Conservation (phyloP, 2,113 vertebrate species). For the cat (Felis catus) region DNA sequence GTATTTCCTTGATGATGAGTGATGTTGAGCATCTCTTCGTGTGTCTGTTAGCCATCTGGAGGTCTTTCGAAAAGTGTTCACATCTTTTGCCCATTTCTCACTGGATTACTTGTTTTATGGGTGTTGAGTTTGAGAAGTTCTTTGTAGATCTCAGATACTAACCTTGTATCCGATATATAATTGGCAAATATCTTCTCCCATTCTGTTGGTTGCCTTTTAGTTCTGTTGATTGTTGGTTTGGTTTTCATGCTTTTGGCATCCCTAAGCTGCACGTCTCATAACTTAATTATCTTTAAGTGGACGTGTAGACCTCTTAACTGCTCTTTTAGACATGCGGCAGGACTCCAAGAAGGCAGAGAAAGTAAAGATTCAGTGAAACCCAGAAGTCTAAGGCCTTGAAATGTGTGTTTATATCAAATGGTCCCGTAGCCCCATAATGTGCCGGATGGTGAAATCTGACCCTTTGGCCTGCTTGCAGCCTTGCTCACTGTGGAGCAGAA, state of each 20-base stretch:
- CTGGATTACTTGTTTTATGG: too few species aligned
- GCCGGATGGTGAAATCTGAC: accelerated
- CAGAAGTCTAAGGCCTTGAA: background rate
- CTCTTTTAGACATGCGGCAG: background rate
- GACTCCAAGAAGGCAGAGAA: background rate
- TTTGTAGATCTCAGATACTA: too few species aligned
- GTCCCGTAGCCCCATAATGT: background rate
- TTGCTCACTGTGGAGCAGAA: background rate
- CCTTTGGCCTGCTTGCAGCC: background rate
- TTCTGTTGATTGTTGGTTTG: background rate
- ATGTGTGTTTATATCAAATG: accelerated
- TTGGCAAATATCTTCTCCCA: too few species aligned
- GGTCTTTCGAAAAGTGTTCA: too few species aligned
- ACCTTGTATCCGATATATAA: too few species aligned
- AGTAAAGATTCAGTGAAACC: background rate
- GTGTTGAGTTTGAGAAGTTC: too few species aligned
- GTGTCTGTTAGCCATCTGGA: too few species aligned
- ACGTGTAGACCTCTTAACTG: accelerated
- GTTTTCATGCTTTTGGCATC: background rate
- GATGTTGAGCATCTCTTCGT: too few species aligned
- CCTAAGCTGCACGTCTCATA: background rate
- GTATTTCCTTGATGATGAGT: too few species aligned
- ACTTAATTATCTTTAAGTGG: background rate
- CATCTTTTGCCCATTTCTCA: too few species aligned
- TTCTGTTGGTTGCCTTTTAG: too few species aligned